These are phyloP conservation scores for Oncopeltus fasciatus DNA, from an alignment of 1,140 invertebrate genomes.

Conservation along the genomic window DNA sequence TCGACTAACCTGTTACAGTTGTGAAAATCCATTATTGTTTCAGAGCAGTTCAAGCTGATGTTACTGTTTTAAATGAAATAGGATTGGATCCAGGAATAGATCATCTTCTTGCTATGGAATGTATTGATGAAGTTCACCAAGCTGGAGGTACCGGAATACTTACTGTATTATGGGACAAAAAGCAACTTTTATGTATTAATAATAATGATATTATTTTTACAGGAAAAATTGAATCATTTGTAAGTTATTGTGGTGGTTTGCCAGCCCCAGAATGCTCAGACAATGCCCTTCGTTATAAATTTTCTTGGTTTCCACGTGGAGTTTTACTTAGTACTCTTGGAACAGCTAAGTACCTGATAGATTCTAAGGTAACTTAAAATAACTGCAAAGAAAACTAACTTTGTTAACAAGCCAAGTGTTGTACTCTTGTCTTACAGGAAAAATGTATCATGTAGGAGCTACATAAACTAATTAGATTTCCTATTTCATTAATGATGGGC, in stretches of 20 bases:
- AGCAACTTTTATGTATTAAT: too few relatives aligned
- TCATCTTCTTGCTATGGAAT: slow-evolving; percentile 91
- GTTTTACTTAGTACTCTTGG: slow-evolving; percentile 80
- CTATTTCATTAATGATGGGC: too few relatives aligned
- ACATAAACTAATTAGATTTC: too few relatives aligned
- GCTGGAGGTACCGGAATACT: slow-evolving; percentile 54
- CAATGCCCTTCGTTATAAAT: slow-evolving; percentile 92
- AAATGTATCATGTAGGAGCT: too few relatives aligned
- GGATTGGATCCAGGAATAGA: slow-evolving; percentile 97
- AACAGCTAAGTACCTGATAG: slow-evolving; percentile 72
- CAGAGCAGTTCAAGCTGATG: slow-evolving; percentile 27
- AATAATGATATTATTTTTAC: neutral
- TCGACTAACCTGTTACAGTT: too few relatives aligned
- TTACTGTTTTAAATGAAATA: slow-evolving; percentile 48
- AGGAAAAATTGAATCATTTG: slow-evolving; percentile 73
- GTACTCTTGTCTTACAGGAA: too few relatives aligned
- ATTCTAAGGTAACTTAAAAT: slow-evolving; percentile 52
- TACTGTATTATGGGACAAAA: too few relatives aligned
- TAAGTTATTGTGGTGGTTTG: slow-evolving; percentile 91
- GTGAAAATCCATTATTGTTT: too few relatives aligned
- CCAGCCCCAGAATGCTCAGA: slow-evolving; percentile 90
- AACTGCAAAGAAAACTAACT: too few relatives aligned
- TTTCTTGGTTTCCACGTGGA: slow-evolving; percentile 89
- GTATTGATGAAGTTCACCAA: slow-evolving; percentile 77
- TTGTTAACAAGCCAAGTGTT: too few relatives aligned